These are phyloP conservation scores for Rhopilema esculentum DNA, from an alignment of 30 jellyfish, hydroid and myxozoan genomes.

Conservation along the genomic window DNA sequence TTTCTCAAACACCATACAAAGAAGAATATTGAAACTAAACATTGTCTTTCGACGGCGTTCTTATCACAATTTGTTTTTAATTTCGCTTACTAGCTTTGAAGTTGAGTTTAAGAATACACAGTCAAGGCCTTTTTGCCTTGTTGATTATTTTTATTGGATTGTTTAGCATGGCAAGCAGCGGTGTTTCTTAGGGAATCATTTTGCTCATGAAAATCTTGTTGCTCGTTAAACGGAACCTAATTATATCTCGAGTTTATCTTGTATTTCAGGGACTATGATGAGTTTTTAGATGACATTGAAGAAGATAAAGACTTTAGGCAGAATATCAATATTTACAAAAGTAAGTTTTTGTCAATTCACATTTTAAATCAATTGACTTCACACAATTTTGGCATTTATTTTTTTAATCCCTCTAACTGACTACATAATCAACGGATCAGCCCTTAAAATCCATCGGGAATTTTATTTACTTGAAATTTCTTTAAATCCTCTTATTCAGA, in stretches of 20 bases:
- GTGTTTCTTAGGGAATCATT: neutral
- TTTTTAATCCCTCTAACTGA: neutral
- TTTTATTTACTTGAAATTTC: neutral
- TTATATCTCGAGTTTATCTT: neutral
- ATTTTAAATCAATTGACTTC: neutral
- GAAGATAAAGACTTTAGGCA: constrained; percentile 95
- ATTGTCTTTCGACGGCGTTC: neutral
- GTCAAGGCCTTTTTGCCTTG: neutral
- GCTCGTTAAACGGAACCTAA: neutral
- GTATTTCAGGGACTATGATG: constrained; percentile 90
- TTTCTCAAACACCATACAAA: neutral
- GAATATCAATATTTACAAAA: constrained; percentile 87
- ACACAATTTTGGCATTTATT: neutral
- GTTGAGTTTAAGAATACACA: neutral
- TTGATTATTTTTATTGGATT: neutral
- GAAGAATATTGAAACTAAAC: neutral
- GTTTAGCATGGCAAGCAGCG: neutral
- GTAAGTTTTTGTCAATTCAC: constrained; percentile 49
- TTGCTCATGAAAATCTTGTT: neutral
- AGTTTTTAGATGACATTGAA: constrained; percentile 94
- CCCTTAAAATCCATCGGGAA: no score
- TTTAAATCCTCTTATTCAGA: neutral
- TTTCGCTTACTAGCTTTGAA: neutral
- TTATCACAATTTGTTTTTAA: neutral
- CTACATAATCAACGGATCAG: neutral